Base-by-base conservation (phyloP, 2,113 vertebrate genomes). In the Pandion haliaetus region DNA sequence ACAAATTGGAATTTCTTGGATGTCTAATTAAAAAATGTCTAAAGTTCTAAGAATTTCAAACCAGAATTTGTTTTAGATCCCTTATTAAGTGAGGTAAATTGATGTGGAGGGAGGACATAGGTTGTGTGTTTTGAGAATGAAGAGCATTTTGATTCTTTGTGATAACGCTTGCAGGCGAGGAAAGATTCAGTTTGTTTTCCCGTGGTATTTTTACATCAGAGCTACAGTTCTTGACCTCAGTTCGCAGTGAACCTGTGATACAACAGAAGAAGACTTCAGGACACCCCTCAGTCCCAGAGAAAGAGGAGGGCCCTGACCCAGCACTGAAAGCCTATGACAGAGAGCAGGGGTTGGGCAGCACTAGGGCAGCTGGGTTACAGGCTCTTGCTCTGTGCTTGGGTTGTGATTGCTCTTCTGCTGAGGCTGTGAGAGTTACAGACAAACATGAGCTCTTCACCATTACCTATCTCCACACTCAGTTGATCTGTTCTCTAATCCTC, bases 1-100 rank as follows among this genome's bases (percentile, higher is more conserved):
- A 67, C 40, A 84, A 61, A 76, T 54, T 50, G 36, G 28, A 81
- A 74, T 84, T 95, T 93, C 65, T 74, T 88, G 31, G 12, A 29
- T 94, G 55, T 83, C 72, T 91, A 94, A 94, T 93, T 95, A 86
- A 95, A 90, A 84, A 84, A 84, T 69, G 69, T 82, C 85, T 86
- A 69, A 84, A 96, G 59, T 76, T 49, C 42, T 69, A 86, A 86
- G 82, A 92, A 78, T 65, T 83, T 86, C 24, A 79, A 89, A 31
- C 47, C 34, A 47, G 70, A 82, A 62, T 89, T 91, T 95, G 32
- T 6, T 94, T 89, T 93, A 57, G 38, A 65, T 52, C 49, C 15
- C n/a, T 92, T 89, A 81, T 76, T 88, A 91, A 86, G 34, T 21
- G 66, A 95, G 26, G 5, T 65, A 63, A 93, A 97, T 82, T 67